Percentiles rank a stretch among this genome's conserved stretches.
Conservation (phyloP, 2,797 vertebrate species). For the Amniataba percoides region DNA sequence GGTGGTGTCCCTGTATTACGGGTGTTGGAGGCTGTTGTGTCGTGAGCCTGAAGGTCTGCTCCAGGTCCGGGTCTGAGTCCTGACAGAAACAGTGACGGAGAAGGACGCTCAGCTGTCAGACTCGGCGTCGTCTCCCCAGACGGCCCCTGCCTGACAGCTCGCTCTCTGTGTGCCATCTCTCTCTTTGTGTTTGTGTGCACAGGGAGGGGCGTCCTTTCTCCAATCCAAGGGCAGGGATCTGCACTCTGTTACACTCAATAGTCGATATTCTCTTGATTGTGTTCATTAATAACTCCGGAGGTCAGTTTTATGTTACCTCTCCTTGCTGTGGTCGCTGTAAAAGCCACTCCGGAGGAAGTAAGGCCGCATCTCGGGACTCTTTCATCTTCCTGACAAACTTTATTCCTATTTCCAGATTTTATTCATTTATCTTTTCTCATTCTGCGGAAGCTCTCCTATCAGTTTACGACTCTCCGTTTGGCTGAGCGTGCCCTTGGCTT, state of each 20-base stretch:
- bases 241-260: constrained; percentile 64
- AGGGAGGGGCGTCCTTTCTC: constrained; percentile 60
- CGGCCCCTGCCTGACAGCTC: constrained; percentile 37
- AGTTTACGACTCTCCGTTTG: constrained; percentile 12
- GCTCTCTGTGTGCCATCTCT: constrained; percentile 35
- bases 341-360: constrained; percentile 49
- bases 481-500: constrained; percentile 33
- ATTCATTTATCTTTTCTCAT: constrained; percentile 18
- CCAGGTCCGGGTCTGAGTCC: background rate
- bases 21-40: background rate
- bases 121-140: constrained; percentile 42
- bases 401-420: constrained; percentile 28
- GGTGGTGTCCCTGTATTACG: background rate
- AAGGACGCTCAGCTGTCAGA: constrained; percentile 53
- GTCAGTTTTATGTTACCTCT: constrained; percentile 62
- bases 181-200: constrained; percentile 18
- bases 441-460: constrained; percentile 18
- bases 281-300: constrained; percentile 71
- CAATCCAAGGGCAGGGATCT: constrained; percentile 67
- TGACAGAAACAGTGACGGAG: constrained; percentile 42
- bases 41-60: constrained; percentile 22
- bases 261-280: constrained; percentile 67
- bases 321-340: constrained; percentile 47
- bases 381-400: constrained; percentile 34
- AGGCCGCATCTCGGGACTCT: constrained; percentile 1